A percentile compares a stretch with the other conserved stretches of the same genome.
Evolutionary conservation across 2,888 invertebrate genomes (phyloP).

Genomic region (Ophioninae sp.): DNA sequence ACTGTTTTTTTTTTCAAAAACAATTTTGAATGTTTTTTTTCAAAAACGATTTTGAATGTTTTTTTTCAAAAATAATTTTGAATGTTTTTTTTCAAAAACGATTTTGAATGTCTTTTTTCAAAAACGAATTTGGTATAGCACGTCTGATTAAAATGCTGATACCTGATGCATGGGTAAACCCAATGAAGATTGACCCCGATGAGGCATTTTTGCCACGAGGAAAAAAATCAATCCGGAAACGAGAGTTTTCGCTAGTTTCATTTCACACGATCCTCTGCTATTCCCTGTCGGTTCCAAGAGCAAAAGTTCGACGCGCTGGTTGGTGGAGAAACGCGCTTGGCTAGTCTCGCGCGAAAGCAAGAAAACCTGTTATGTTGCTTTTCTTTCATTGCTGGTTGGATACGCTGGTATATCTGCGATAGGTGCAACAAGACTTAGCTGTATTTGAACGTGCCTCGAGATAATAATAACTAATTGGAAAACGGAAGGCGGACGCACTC

Average conservation of each 20-base stretch:
- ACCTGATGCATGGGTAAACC: too few relatives aligned
- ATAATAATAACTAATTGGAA: constrained; percentile 7
- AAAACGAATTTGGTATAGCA: too few relatives aligned
- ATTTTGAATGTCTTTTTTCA: too few relatives aligned
- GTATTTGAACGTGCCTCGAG: neutral
- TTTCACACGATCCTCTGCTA: neutral
- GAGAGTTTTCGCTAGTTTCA: neutral
- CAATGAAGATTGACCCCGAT: too few relatives aligned
- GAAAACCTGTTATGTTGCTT: constrained; percentile 16
- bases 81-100: too few relatives aligned
- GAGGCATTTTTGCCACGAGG: too few relatives aligned
- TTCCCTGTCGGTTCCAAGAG: neutral
- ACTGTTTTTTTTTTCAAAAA: too few relatives aligned
- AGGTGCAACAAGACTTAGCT: neutral
- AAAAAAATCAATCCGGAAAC: neutral
- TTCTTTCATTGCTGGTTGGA: constrained; percentile 15
- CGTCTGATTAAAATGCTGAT: too few relatives aligned
- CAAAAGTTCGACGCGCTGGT: neutral
- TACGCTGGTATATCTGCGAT: constrained; percentile 1
- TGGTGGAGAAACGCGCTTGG: constrained; percentile 33
- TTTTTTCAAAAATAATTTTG: too few relatives aligned
- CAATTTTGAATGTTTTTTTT: too few relatives aligned
- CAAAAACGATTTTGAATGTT: too few relatives aligned
- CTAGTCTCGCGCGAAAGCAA: constrained; percentile 29
- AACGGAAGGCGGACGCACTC: neutral